Evolutionary conservation across 2,113 vertebrate genomes (phyloP).

Genomic region (Camarhynchus parvulus): DNA sequence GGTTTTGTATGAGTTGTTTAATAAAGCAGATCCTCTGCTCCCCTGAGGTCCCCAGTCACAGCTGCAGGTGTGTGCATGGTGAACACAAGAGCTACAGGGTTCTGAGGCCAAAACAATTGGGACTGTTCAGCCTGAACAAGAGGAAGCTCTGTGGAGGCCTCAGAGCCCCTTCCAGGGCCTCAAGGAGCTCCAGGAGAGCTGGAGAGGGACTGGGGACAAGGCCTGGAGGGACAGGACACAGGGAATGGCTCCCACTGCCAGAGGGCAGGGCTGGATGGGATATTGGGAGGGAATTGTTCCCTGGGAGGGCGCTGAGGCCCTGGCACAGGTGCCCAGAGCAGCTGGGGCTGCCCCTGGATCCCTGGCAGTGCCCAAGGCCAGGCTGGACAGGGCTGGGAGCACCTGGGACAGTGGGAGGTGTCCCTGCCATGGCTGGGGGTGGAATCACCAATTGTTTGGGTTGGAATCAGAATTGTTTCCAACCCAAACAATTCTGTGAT

Average conservation of each 20-base stretch:
- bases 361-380: not conserved
- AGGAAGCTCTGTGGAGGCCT: not conserved
- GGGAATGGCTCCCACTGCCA: not conserved
- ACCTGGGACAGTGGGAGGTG: not conserved
- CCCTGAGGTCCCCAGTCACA: not conserved
- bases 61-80: not conserved
- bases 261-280: rapidly evolving
- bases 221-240: rapidly evolving
- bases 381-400: rapidly evolving
- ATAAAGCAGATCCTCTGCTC: not conserved
- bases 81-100: not conserved
- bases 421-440: not conserved
- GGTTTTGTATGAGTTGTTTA: not conserved
- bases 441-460: not conserved
- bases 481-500: not conserved
- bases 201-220: not conserved
- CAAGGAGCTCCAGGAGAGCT: not conserved
- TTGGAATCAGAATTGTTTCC: not conserved
- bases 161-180: not conserved
- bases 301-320: rapidly evolving
- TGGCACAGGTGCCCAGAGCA: not conserved
- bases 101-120: not conserved
- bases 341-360: not conserved
- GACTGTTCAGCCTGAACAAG: not conserved
- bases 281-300: not conserved